A percentile compares a stretch with the other conserved stretches of the same genome.
Conservation (phyloP, 2,888 invertebrate species). For the Eueremaeus valkanovi region DNA sequence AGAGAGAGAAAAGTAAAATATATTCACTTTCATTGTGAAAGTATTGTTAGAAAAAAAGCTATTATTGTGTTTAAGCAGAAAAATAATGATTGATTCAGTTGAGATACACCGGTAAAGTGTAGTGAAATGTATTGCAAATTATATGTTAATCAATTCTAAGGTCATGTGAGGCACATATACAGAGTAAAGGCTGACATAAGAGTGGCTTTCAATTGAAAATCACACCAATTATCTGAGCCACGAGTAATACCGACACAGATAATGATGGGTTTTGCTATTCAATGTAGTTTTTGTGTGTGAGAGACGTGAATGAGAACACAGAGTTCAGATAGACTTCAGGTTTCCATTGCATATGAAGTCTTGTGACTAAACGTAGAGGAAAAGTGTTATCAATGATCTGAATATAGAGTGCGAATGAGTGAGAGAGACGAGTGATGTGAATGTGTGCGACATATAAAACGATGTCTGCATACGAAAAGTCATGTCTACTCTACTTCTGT, state of each 20-base stretch:
- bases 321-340: background rate
- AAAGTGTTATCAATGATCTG: slow-evolving; percentile 8
- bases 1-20: too few species aligned
- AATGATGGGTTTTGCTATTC: background rate
- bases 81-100: too few species aligned
- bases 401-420: background rate
- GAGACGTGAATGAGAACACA: background rate
- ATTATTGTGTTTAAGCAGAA: too few species aligned
- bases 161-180: too few species aligned
- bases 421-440: background rate
- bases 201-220: background rate
- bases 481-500: too few species aligned
- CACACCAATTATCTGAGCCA: background rate
- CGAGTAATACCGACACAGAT: background rate
- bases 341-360: background rate
- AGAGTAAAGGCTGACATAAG: too few species aligned
- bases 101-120: too few species aligned
- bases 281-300: background rate
- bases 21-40: too few species aligned
- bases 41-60: too few species aligned
- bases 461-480: too few species aligned
- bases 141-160: too few species aligned
- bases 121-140: too few species aligned
- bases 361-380: background rate
- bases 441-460: background rate